Evolutionary conservation across 1,140 invertebrate species (phyloP), one percentile per base, ranked within the genome.

Genomic region (Cherax destructor): DNA sequence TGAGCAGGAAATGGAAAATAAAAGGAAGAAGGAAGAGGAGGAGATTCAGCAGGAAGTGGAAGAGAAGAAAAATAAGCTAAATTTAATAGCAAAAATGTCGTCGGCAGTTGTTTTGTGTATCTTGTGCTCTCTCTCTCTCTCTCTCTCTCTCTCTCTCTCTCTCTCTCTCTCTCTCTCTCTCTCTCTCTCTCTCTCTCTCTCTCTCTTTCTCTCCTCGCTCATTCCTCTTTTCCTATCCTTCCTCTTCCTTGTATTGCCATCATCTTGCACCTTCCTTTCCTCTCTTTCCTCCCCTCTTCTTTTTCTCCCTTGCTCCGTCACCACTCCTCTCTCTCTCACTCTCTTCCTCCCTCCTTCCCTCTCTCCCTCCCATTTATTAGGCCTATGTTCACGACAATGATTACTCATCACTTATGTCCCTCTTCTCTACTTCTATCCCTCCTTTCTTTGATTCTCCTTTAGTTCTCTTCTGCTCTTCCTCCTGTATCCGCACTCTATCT

Each of bases 101-200:
- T 41, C 30, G 30, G 30, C 30, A n/a, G n/a, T n/a, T 41, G 30
- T 41, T 41, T 41, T 56, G 7, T 56, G 0, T 56, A 10, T 65
- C 61, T 65, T 16, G 6, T 13, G 6, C 61, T 65, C 61, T 65
- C 61, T 65, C 61, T 65, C 61, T 65, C 61, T 65, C 61, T 65
- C 61, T 65, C 61, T 65, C 61, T 65, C 61, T 65, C 61, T 65
- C 61, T 65, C 61, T 65, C 61, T 65, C 61, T 65, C 61, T 65
- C 61, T 65, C 61, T 65, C 61, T 56, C 52, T 56, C 52, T 56
- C 52, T 56, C 52, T 65, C 61, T 65, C 61, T 65, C 61, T 18
- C 13, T 65, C 18, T 65, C 61, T 21, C 61, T 65, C 61, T 65
- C 61, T 65, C 61, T 65, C 61, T 65, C 61, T 65, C 61, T 65